phyloP scores from a whole-genome alignment of 2,888 invertebrate species.

The Chymomyza amoena region DNA sequence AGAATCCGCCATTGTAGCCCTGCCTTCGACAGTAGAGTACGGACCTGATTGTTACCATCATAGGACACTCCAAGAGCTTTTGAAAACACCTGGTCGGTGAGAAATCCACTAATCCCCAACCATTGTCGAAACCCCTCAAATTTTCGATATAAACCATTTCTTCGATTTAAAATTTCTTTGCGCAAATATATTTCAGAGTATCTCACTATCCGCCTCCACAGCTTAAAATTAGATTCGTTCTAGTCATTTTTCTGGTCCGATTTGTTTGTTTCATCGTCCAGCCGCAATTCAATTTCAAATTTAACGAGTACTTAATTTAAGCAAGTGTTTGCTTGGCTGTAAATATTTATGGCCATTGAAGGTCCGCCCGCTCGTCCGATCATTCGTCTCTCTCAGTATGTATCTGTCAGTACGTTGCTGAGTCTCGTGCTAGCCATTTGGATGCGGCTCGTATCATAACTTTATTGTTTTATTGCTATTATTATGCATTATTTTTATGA shows the following conservation, averaged over 20 bases:
- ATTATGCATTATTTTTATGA: constrained; percentile 70
- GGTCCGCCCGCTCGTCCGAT: constrained; percentile 11
- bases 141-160: too few relatives aligned
- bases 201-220: neutral
- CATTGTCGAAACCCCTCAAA: too few relatives aligned
- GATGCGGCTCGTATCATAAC: constrained; percentile 50
- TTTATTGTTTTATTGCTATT: constrained; percentile 69
- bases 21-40: too few relatives aligned
- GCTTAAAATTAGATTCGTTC: neutral
- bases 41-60: too few relatives aligned
- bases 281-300: constrained; percentile 61
- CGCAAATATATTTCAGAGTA: neutral
- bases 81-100: too few relatives aligned
- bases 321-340: constrained; percentile 71
- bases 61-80: too few relatives aligned
- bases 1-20: too few relatives aligned
- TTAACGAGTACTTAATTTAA: constrained; percentile 72
- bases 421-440: constrained; percentile 16
- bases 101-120: too few relatives aligned
- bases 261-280: constrained; percentile 16
- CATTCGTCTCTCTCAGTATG: neutral
- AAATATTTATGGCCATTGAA: constrained; percentile 63
- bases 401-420: constrained; percentile 22
- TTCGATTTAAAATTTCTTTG: too few relatives aligned
- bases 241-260: constrained; percentile 4